These are phyloP conservation scores for Cheilosia vulpina DNA, from an alignment of 2,888 invertebrate species.

Conservation along the genomic window DNA sequence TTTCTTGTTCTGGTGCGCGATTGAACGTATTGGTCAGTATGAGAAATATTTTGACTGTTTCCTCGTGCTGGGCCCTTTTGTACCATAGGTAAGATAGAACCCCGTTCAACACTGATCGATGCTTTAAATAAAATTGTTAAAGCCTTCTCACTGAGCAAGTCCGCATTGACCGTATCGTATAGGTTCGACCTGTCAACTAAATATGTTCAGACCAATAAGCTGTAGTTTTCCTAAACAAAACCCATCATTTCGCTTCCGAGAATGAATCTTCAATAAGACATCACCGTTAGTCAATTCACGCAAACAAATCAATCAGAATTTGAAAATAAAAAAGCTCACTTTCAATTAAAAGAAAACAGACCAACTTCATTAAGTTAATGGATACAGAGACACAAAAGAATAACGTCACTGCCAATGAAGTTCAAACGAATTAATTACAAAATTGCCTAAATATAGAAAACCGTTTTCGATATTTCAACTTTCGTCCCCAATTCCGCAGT, in stretches of 20 bases:
- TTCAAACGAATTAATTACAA: constrained; percentile 55
- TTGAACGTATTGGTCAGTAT: too few species aligned
- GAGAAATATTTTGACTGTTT: too few species aligned
- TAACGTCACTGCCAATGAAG: constrained; percentile 14
- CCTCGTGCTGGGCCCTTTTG: too few species aligned
- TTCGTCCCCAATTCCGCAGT: constrained; percentile 62
- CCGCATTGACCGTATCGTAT: too few species aligned
- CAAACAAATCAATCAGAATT: background rate
- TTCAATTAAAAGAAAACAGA: background rate
- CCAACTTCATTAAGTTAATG: constrained; percentile 1
- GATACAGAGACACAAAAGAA: background rate
- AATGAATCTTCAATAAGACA: background rate
- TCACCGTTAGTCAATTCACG: background rate
- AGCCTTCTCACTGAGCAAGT: too few species aligned
- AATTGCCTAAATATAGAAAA: constrained; percentile 49
- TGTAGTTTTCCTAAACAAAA: too few species aligned
- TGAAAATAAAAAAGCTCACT: background rate
- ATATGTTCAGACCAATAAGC: too few species aligned
- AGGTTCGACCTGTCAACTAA: too few species aligned
- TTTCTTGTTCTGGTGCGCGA: too few species aligned
- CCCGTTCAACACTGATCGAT: too few species aligned
- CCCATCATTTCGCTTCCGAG: background rate
- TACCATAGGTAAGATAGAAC: too few species aligned
- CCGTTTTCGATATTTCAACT: constrained; percentile 47
- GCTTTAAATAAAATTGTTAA: too few species aligned